These are phyloP conservation scores for Gambusia holbrooki DNA, from an alignment of 2,113 vertebrate genomes.

Conservation along the genomic window DNA sequence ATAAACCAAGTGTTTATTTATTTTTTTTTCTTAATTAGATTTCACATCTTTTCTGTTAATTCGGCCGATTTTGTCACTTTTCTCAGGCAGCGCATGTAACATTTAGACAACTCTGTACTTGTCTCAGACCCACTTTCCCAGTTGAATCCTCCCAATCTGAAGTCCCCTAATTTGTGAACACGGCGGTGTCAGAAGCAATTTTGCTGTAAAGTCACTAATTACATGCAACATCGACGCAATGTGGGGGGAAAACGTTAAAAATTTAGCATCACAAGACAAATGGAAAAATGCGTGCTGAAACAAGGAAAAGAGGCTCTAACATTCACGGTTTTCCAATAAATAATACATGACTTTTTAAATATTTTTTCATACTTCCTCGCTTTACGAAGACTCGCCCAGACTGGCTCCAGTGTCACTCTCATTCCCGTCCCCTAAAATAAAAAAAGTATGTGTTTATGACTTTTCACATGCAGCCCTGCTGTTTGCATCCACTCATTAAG, in stretches of 20 bases:
- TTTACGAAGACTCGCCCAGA: slow-evolving; percentile 48
- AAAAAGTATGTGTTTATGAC: slow-evolving; percentile 48
- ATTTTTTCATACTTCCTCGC: slow-evolving; percentile 63
- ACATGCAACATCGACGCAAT: slow-evolving; percentile 94
- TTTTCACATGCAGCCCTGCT: slow-evolving; percentile 48
- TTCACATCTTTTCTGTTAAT: slow-evolving; percentile 89
- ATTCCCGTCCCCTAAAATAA: slow-evolving; percentile 34
- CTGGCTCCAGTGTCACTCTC: slow-evolving; percentile 53
- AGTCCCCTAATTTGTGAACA: slow-evolving; percentile 93
- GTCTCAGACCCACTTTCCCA: slow-evolving; percentile 85
- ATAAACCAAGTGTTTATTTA: slow-evolving; percentile 69
- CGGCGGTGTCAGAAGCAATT: slow-evolving; percentile 96
- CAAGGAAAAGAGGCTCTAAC: slow-evolving; percentile 88
- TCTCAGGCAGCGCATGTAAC: slow-evolving; percentile 89
- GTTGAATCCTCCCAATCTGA: slow-evolving; percentile 89
- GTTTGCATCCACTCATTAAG: slow-evolving; percentile 55
- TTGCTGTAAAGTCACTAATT: slow-evolving; percentile 96
- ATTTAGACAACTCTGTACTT: slow-evolving; percentile 90
- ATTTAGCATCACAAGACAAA: slow-evolving; percentile 95
- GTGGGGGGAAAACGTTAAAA: slow-evolving; percentile 94
- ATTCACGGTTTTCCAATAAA: slow-evolving; percentile 92
- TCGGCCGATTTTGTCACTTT: slow-evolving; percentile 96
- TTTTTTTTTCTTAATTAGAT: slow-evolving; percentile 75
- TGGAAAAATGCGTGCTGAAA: slow-evolving; percentile 92
- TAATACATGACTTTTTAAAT: slow-evolving; percentile 89